Conservation (phyloP, 1,140 invertebrate genomes). For the Wiebesia pumilae region DNA sequence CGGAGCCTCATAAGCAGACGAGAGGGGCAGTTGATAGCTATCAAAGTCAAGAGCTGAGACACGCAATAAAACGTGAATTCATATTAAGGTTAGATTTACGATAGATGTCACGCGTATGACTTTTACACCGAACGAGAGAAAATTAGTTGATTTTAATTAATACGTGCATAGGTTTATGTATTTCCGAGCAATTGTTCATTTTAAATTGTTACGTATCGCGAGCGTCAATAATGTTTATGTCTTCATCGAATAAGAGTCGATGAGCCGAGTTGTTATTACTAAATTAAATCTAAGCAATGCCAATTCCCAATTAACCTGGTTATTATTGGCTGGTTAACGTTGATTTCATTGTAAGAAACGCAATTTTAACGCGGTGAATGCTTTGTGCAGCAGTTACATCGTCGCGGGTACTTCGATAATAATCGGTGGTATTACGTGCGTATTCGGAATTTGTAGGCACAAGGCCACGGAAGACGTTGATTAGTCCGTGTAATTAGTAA, state of each 20-base stretch:
- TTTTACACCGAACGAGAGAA: slow-evolving; percentile 20
- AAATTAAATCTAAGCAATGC: background rate
- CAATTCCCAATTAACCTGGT: background rate
- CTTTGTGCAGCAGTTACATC: no score
- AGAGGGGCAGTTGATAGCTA: slow-evolving; percentile 31
- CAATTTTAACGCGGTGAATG: no score
- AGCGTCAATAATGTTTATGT: background rate
- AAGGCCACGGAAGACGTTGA: no score
- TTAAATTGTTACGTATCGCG: background rate
- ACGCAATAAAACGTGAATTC: slow-evolving; percentile 39
- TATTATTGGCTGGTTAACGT: background rate
- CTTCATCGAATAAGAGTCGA: background rate
- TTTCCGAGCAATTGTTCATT: slow-evolving; percentile 4
- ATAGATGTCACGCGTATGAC: slow-evolving; percentile 11
- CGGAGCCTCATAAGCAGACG: slow-evolving; percentile 14
- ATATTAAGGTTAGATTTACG: slow-evolving; percentile 48
- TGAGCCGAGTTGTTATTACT: background rate
- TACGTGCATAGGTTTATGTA: slow-evolving; percentile 27
- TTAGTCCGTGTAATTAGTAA: no score
- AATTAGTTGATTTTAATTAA: slow-evolving; percentile 41
- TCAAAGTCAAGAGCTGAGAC: slow-evolving; percentile 42
- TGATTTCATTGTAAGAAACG: no score
- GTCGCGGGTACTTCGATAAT: no score
- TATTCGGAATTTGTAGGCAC: no score
- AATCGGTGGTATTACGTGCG: no score